A percentile compares a stretch with the other conserved stretches of the same genome.
These are phyloP conservation scores for Neoascia interrupta DNA, from an alignment of 2,888 invertebrate species.

Conservation along the genomic window DNA sequence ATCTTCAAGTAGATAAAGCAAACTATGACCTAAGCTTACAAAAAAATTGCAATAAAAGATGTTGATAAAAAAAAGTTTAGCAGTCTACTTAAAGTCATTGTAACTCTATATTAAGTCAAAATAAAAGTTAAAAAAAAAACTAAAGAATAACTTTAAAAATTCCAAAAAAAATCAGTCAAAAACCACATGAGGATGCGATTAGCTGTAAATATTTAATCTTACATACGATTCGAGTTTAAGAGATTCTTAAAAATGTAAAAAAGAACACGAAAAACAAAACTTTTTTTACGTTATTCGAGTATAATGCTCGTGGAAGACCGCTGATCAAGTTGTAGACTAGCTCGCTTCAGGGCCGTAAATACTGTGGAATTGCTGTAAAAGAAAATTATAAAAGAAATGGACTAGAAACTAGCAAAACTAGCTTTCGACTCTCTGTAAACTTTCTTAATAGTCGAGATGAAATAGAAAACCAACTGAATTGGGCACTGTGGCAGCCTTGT, in stretches of 20 bases:
- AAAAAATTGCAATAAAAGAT: slow-evolving; percentile 12
- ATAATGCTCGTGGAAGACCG: slow-evolving; percentile 59
- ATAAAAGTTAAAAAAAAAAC: slow-evolving; percentile 13
- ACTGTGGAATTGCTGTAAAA: slow-evolving; percentile 56
- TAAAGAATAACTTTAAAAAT: slow-evolving; percentile 4
- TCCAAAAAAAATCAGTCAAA: slow-evolving; percentile 65
- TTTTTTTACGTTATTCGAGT: slow-evolving; percentile 35
- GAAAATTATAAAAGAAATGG: too few species aligned
- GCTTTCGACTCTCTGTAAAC: too few species aligned
- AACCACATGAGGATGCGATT: slow-evolving; percentile 33
- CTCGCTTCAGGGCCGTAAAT: slow-evolving; percentile 54
- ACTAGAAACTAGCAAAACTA: too few species aligned
- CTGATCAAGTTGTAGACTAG: slow-evolving; percentile 64
- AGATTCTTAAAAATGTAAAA: slow-evolving; percentile 47
- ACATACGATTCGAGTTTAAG: slow-evolving; percentile 51
- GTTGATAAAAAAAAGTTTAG: slow-evolving; percentile 39
- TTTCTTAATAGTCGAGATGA: too few species aligned
- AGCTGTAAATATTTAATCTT: slow-evolving; percentile 44
- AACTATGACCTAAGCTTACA: slow-evolving; percentile 27
- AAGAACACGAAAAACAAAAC: slow-evolving; percentile 41
- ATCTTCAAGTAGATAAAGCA: slow-evolving; percentile 43
- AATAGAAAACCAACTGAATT: too few species aligned
- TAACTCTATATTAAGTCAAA: neutral
- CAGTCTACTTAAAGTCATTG: slow-evolving; percentile 24
- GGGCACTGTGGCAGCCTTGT: too few species aligned